Conservation (phyloP, 1,140 invertebrate species). For the Oreohelix idahoensis region DNA sequence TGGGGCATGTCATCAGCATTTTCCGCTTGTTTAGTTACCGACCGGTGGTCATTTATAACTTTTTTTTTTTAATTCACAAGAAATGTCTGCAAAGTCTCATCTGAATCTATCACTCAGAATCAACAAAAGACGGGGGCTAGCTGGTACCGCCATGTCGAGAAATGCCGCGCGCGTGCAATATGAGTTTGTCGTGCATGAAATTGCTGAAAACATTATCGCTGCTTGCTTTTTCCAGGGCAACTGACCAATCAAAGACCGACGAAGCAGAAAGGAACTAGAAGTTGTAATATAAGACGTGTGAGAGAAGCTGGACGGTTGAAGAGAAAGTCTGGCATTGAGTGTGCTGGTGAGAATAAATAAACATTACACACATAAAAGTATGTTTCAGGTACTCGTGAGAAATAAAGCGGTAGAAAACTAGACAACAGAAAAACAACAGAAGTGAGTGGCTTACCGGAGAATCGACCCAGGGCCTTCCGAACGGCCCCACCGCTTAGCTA, state of each 20-base stretch:
- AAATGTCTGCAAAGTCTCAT: not conserved
- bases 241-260: constrained; percentile 21
- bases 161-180: not conserved
- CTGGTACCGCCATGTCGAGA: not conserved
- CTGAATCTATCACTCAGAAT: not conserved
- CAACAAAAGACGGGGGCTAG: not conserved
- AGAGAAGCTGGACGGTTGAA: too few relatives aligned
- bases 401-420: too few relatives aligned
- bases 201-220: not conserved
- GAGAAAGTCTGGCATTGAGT: too few relatives aligned
- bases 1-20: not conserved
- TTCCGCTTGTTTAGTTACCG: not conserved
- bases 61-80: not conserved
- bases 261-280: not conserved
- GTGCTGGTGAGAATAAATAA: too few relatives aligned
- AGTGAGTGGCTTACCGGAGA: too few relatives aligned
- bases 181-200: not conserved
- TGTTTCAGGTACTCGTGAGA: too few relatives aligned
- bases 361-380: too few relatives aligned
- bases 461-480: too few relatives aligned
- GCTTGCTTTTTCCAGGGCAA: constrained; percentile 7
- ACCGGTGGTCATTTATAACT: not conserved
- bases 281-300: not conserved
- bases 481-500: too few relatives aligned
- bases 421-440: too few relatives aligned